Conservation (phyloP, 2,113 vertebrate species). For the Serilophus lunatus region DNA sequence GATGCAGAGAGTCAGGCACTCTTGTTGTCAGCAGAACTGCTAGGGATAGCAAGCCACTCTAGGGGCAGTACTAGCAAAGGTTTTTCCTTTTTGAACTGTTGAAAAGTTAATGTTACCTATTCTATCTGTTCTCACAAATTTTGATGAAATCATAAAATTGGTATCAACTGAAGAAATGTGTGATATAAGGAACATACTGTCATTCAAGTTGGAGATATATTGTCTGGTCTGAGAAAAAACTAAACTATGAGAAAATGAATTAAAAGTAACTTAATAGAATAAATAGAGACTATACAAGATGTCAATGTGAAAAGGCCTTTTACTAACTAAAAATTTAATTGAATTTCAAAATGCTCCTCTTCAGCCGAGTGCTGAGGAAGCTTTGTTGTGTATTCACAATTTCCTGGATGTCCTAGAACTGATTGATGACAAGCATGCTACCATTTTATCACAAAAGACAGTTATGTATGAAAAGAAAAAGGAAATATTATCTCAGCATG, state of each 20-base stretch:
- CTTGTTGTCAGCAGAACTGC: neutral
- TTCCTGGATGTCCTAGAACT: neutral
- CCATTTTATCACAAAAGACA: neutral
- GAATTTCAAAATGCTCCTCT: neutral
- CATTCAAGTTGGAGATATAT: neutral
- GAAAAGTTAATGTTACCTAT: neutral
- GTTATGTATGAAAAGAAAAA: neutral
- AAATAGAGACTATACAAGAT: neutral
- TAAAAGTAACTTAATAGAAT: neutral
- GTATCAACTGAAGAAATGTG: neutral
- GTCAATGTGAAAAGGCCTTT: neutral
- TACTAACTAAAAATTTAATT: conserved; percentile 5
- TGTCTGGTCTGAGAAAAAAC: neutral
- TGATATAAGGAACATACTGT: neutral
- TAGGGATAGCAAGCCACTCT: neutral
- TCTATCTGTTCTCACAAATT: neutral
- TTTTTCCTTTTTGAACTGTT: neutral
- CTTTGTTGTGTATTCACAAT: neutral
- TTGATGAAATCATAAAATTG: neutral
- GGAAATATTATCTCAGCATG: neutral
- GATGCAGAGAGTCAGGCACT: neutral
- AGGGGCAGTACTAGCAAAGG: neutral
- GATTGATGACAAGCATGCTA: neutral
- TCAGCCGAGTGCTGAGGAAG: neutral
- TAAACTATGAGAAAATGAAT: neutral